phyloP scores from a whole-genome alignment of 2,797 vertebrate genomes.

The Phataginus tricuspis region DNA sequence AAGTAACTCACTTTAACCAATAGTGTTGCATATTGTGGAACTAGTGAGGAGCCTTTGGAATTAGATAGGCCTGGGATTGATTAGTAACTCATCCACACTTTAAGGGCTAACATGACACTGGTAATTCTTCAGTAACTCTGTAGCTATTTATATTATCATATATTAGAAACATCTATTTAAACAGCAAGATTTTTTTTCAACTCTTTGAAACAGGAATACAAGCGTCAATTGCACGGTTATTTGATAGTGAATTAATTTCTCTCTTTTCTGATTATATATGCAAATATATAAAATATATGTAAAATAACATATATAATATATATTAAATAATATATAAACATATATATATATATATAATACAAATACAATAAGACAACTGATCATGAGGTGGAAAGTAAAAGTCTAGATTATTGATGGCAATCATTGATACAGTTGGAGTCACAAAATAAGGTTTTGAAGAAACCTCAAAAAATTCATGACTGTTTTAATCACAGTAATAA shows the following conservation, averaged over 20 bases:
- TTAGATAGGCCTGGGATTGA: not conserved
- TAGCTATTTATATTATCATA: not conserved
- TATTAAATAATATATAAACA: not conserved
- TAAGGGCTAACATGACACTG: not conserved
- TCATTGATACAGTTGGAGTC: not conserved
- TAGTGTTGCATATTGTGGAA: not conserved
- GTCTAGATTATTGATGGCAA: not conserved
- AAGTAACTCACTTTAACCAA: not conserved
- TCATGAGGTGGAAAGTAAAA: not conserved
- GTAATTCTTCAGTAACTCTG: not conserved
- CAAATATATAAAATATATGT: not conserved
- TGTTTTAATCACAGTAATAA: not conserved
- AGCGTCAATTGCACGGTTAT: not conserved
- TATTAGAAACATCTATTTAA: not conserved
- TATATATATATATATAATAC: not conserved
- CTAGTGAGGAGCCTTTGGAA: not conserved
- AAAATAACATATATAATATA: not conserved
- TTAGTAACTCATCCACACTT: not conserved
- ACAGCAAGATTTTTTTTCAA: not conserved
- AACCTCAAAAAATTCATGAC: not conserved
- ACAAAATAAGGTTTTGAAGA: not conserved
- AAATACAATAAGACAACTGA: not conserved
- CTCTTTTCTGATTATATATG: not conserved
- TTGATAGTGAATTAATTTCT: not conserved
- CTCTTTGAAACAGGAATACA: not conserved